Evolutionary conservation across 2,113 vertebrate genomes (phyloP).

Genomic region (Pseudorectes ferrugineus): DNA sequence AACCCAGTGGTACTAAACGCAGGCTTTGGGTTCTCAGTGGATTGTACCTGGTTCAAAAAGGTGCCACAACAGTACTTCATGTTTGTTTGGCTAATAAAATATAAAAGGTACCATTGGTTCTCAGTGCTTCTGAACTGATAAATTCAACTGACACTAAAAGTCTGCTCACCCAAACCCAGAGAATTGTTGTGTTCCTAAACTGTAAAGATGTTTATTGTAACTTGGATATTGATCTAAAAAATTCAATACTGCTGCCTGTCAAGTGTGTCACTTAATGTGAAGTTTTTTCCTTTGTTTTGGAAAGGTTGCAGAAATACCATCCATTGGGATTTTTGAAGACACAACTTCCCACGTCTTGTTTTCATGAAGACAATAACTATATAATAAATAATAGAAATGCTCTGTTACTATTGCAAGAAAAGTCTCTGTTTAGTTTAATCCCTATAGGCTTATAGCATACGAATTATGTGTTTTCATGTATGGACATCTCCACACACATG

Average conservation of each 20-base stretch:
- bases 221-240: not conserved
- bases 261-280: not conserved
- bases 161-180: not conserved
- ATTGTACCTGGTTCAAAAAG: not conserved
- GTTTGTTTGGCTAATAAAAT: slow-evolving; percentile 40
- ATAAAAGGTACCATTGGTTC: not conserved
- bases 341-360: not conserved
- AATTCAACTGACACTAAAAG: slow-evolving; percentile 10
- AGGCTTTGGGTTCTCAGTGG: not conserved
- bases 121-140: not conserved
- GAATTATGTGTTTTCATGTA: not conserved
- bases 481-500: not conserved
- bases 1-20: not conserved
- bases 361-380: not conserved
- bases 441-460: not conserved
- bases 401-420: not conserved
- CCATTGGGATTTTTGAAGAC: not conserved
- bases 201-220: not conserved
- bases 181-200: not conserved
- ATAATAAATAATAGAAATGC: not conserved
- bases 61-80: not conserved
- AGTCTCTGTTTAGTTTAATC: not conserved
- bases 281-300: not conserved
- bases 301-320: not conserved
- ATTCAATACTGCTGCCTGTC: not conserved